Base-by-base conservation (phyloP, 2,113 vertebrate species). In the Nestor notabilis region DNA sequence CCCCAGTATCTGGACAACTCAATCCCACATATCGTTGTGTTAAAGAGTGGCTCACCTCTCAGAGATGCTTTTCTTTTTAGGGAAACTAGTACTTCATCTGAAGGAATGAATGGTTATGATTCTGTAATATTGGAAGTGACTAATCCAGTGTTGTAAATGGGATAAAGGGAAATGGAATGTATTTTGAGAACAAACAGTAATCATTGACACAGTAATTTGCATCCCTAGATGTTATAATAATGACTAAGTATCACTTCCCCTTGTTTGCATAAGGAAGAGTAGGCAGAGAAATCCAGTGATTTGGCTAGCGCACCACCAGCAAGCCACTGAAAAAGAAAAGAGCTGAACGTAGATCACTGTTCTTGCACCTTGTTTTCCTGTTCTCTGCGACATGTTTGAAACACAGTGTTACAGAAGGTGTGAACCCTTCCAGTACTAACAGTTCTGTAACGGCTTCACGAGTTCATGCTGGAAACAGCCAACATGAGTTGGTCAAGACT, bases 171-270 rank as follows among this genome's bases (percentile, higher is more conserved):
- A 97, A 95, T 21, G 69, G 92, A 82, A 80, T 95, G 70, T 97
- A 95, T 97, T 97, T 96, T 95, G 94, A 97, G 92, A 97, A 97
- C 94, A 95, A 97, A 96, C 70, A 95, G 96, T 97, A 97, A 96
- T 97, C 96, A 97, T 95, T 97, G 92, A 92, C 92, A 97, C 56
- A 95, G 96, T 92, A 91, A 97, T 96, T 97, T 95, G 77, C 96
- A 97, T 95, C 95, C 96, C 92, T 96, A 89, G 95, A 97, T 96
- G 87, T 95, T 97, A 93, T 94, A 96, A 97, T 97, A 97, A 93
- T 95, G 96, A 96, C 92, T 97, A 94, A 97, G 65, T 94, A 96
- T 93, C 95, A 96, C 86, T 97, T 97, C 95, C 95, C 91, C 94
- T 92, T 91, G 81, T 95, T 96, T 96, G 91, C 86, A 93, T 95